phyloP scores from a whole-genome alignment of 2,888 invertebrate species.

The Lochmaea crataegi region DNA sequence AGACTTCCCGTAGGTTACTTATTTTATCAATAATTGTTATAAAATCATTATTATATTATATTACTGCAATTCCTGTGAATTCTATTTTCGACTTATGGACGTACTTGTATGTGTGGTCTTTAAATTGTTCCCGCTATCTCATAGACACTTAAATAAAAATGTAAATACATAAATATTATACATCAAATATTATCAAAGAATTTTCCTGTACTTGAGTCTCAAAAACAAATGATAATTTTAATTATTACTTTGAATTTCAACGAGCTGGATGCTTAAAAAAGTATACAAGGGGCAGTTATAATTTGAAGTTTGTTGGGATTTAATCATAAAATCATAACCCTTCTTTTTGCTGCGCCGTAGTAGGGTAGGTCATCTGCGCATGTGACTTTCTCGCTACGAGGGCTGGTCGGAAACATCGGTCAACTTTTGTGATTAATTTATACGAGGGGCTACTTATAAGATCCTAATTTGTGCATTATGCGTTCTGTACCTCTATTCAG shows the following conservation, averaged over 20 bases:
- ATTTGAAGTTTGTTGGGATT: not conserved
- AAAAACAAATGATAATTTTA: conserved; percentile 9
- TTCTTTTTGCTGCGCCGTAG: no score
- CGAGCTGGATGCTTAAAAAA: not conserved
- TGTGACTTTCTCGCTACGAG: no score
- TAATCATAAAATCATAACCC: no score
- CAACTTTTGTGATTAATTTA: no score
- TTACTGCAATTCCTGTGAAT: not conserved
- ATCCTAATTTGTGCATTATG: no score
- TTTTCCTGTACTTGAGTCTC: conserved; percentile 8
- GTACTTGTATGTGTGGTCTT: conserved; percentile 5
- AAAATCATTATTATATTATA: not conserved
- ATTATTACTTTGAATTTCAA: not conserved
- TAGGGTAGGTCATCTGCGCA: no score
- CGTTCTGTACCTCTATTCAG: no score
- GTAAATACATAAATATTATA: not conserved
- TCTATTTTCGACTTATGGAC: not conserved
- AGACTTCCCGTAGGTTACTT: not conserved
- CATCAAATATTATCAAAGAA: conserved; percentile 13
- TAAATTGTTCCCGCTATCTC: conserved; percentile 3
- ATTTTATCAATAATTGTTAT: not conserved
- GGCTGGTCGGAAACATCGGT: no score
- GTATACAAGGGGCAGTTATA: not conserved
- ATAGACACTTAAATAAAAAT: conserved; percentile 5
- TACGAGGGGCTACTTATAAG: no score